Evolutionary conservation across 2,888 invertebrate species (phyloP), one percentile per base, ranked within the genome.

Genomic region (Nymphalis c-album): DNA sequence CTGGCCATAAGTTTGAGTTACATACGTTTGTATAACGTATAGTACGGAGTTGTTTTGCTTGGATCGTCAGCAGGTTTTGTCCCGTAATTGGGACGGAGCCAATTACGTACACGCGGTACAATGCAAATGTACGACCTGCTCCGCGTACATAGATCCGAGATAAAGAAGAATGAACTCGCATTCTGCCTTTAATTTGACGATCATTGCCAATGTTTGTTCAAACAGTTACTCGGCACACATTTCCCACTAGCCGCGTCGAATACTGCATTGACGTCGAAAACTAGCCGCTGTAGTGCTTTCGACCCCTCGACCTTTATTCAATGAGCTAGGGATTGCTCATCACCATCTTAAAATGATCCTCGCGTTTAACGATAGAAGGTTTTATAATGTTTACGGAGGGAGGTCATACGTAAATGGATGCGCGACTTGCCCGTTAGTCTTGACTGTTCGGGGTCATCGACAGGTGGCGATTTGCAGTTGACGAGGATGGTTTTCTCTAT

Each of bases 281-380:
- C 86, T 87, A 84, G 85, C 85, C 83, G 83, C 80, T 79, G 84
- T 80, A 80, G 77, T 84, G 85, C 82, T 85, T 83, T 80, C 87
- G 90, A 91, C 91, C 90, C 77, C 83, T 70, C 88, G 88, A 90
- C 90, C 90, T 90, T 88, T 88, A 88, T 88, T 87, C 86, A 85
- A 85, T 85, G 78, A 82, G 79, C 80, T 79, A 77, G 75, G 80
- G 81, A 81, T 83, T 78, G 68, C 73, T 72, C 78, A 78, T 74
- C 76, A 77, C 88, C 87, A 85, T 73, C 69, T 64, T 74, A 68
- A 48, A 64, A 68, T 75, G 86, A 83, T 70, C 86, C 75, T 59
- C 67, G 70, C 51, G 62, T 64, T 75, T 73, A 67, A 66, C 65
- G 61, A 72, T 69, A 72, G 69, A 55, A 71, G 66, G 63, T 77